Evolutionary conservation across 2,113 vertebrate species (phyloP).

Genomic region (Epinephelus fuscoguttatus): DNA sequence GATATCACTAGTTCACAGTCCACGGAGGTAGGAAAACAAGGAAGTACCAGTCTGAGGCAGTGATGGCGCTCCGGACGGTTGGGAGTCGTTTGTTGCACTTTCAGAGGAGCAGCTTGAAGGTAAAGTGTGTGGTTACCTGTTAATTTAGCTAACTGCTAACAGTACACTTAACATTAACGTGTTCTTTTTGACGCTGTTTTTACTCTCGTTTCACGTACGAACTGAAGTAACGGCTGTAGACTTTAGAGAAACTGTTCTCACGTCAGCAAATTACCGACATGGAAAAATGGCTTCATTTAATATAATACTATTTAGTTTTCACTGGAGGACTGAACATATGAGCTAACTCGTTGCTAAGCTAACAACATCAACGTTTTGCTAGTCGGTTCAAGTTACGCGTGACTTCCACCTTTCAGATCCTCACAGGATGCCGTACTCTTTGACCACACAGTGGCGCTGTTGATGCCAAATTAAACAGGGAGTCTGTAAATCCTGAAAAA

Average conservation of each 20-base stretch:
- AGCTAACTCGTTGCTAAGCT: no score
- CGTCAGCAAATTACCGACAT: no score
- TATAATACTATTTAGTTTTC: no score
- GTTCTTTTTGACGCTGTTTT: fast-evolving
- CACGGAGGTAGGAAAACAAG: slow-evolving; percentile 17
- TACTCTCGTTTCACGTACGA: fast-evolving
- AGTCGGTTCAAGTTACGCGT: not conserved
- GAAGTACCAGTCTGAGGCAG: slow-evolving; percentile 36
- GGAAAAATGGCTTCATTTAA: no score
- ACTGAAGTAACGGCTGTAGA: not conserved
- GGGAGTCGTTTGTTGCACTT: slow-evolving; percentile 21
- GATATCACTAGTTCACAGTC: not conserved
- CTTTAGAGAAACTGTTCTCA: no score
- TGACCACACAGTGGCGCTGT: slow-evolving; percentile 43
- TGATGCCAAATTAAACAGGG: not conserved
- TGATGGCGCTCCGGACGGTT: slow-evolving; percentile 52
- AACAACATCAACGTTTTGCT: not conserved
- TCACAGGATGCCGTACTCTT: not conserved
- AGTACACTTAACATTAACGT: no score
- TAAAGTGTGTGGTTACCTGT: not conserved
- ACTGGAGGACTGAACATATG: no score
- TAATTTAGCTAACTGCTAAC: not conserved
- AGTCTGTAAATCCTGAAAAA: no score
- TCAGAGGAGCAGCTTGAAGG: slow-evolving; percentile 41
- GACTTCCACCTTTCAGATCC: not conserved